Evolutionary conservation across 2,113 vertebrate genomes (phyloP).

Genomic region (Synodontis membranacea): DNA sequence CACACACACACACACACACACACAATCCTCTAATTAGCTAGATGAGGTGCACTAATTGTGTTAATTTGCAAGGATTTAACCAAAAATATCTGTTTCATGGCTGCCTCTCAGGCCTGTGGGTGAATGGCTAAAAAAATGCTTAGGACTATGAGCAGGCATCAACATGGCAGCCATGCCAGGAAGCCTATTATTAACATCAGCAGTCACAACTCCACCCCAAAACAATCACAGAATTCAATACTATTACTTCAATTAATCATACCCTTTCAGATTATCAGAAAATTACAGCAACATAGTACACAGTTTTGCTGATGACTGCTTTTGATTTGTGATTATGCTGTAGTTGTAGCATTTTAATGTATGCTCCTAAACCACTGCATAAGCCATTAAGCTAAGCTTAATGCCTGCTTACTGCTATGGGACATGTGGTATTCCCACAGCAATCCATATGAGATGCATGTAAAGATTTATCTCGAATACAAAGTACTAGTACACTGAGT

Average conservation of each 20-base stretch:
- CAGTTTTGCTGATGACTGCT: constrained; percentile 9
- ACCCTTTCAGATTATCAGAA: constrained; percentile 8
- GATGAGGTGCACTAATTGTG: constrained; percentile 98
- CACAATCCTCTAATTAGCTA: constrained; percentile 95
- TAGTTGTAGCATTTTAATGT: constrained; percentile 11
- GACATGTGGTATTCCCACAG: constrained; percentile 36
- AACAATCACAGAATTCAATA: constrained; percentile 37
- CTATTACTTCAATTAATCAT: constrained; percentile 16
- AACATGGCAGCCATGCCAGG: constrained; percentile 55
- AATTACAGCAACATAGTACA: constrained; percentile 20
- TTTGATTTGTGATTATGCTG: constrained; percentile 19
- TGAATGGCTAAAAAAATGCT: constrained; percentile 91
- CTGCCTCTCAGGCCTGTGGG: constrained; percentile 88
- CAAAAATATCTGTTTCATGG: constrained; percentile 90
- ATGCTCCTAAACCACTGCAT: neutral
- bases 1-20: constrained; percentile 65
- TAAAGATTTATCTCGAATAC: constrained; percentile 35
- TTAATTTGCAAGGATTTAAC: constrained; percentile 99
- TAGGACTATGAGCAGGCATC: constrained; percentile 74
- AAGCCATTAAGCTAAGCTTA: constrained; percentile 18
- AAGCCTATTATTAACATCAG: constrained; percentile 37
- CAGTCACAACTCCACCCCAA: constrained; percentile 6
- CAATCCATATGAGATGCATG: constrained; percentile 23
- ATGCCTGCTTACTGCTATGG: constrained; percentile 23
- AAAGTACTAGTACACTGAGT: constrained; percentile 15